Conservation (phyloP, 2,113 vertebrate species). For the Grammomys dolichurus region DNA sequence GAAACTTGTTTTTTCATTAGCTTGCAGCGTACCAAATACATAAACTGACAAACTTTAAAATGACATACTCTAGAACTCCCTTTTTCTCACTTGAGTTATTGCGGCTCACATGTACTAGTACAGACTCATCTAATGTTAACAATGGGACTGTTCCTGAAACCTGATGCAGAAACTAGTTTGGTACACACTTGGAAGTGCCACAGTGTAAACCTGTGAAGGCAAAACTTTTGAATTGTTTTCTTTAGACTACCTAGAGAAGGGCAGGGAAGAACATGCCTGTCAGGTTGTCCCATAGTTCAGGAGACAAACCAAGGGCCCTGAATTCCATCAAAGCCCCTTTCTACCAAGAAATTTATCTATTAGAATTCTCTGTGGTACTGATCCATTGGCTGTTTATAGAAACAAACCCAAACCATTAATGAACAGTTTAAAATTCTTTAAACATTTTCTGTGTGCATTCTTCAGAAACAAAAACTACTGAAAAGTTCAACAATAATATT, state of each 20-base stretch:
- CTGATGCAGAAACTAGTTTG: not conserved
- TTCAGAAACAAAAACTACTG: slow-evolving; percentile 51
- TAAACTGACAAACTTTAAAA: slow-evolving; percentile 68
- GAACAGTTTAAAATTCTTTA: not conserved
- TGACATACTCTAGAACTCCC: slow-evolving; percentile 31
- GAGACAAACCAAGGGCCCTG: not conserved
- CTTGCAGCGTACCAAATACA: slow-evolving; percentile 55
- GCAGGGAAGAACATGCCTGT: not conserved
- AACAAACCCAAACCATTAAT: slow-evolving; percentile 4
- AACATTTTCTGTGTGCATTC: not conserved
- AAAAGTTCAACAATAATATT: not conserved
- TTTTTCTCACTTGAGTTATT: slow-evolving; percentile 60
- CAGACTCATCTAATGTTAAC: not conserved
- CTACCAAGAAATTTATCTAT: not conserved
- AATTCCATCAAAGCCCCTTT: too few relatives aligned
- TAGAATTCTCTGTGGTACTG: not conserved
- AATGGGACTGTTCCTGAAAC: not conserved
- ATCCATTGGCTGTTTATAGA: slow-evolving; percentile 4
- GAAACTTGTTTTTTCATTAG: slow-evolving; percentile 74
- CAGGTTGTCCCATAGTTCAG: not conserved
- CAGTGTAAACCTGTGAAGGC: not conserved
- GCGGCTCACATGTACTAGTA: not conserved
- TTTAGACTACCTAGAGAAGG: not conserved
- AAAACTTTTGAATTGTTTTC: slow-evolving; percentile 4
- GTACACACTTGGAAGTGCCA: not conserved